Evolutionary conservation across 2,888 invertebrate genomes (phyloP), one percentile per base, ranked within the genome.

Genomic region (Drosophila kuntzei): DNA sequence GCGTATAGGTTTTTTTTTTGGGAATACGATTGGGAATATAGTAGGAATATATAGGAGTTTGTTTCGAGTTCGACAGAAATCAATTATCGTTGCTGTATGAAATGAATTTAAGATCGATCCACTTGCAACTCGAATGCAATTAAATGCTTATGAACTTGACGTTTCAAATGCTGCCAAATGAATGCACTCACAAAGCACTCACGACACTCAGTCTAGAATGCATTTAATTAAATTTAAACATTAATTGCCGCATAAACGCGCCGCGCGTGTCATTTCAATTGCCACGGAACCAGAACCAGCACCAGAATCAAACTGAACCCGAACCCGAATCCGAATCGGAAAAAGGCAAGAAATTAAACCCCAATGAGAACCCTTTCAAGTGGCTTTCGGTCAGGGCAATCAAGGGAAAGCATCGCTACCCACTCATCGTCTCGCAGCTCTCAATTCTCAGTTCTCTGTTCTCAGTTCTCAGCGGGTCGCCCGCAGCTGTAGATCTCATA

Each of bases 181-280:
- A 74, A 65, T 75, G 20, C 61, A 59, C 44, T 59, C 64, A 44
- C 37, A 12, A 16, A 34, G 12, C 55, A 29, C 43, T 43, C 62
- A 71, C 62, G 11, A 29, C 5, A 25, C 34, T 34, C 25, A 25
- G 39, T 59, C 74, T 58, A 55, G 64, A 79, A 79, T 75, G 85
- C 88, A 69, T 85, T 85, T 89, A 85, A 85, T 89, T 87, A 79
- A 89, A 89, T 89, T 89, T 77, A 69, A 71, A 59, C 83, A 75
- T 87, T 85, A 89, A 89, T 85, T 85, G 85, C 66, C 70, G 65
- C 66, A 70, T 81, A 72, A 81, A 76, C 63, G 84, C 69, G 71
- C 41, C 71, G 72, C 89, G 89, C 89, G 89, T 83, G 89, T 87
- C 87, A 54, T 71, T 67, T 84, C 81, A 87, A 87, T 84, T 88